Base-by-base conservation (phyloP, 2,888 invertebrate genomes). In the Hypolimnas misippus region DNA sequence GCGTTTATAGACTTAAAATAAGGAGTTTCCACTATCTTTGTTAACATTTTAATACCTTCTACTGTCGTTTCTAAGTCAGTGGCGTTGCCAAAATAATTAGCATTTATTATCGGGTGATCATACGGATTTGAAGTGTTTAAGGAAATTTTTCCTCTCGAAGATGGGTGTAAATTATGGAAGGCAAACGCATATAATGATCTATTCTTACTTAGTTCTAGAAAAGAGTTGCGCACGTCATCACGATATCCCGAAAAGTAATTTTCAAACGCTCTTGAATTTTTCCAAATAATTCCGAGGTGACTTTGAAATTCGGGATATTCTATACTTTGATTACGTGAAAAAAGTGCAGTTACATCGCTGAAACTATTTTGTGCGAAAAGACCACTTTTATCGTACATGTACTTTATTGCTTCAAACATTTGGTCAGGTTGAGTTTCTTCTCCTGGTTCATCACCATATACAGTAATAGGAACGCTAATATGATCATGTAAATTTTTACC, bases 71-170 rank as follows among this genome's bases (percentile, higher is more conserved):
- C 75, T 0, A 93, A 69, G 74, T 96, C 95, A 58, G 88, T 80
- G 0, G 82, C 75, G 14, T 94, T 89, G 0, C 84, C 77, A 25
- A 96, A 89, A 77, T 95, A 96, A 72, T 95, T 94, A 1, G 95
- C 87, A 70, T 93, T 86, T 50, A 96, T 94, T 21, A 89, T 72
- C 0, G 95, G 95, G 57, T 92, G 83, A 5, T 94, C 93, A 25
- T 83, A 77, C 0, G 95, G 94, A 76, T 95, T 79, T 0, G 78
- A 81, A 0, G 93, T 93, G 46, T 84, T 87, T 4, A 96, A 79
- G 51, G 85, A 82, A 16, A 96, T 76, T 49, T 76, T 79, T 44
- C 95, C 95, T 12, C 81, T 86, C 0, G 94, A 93, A 72, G 84
- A 78, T 0, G 94, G 94, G 69, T 91, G 88, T 1, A 93, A 65